phyloP scores from a whole-genome alignment of 2,113 vertebrate species.

The Paedocypris sp. region DNA sequence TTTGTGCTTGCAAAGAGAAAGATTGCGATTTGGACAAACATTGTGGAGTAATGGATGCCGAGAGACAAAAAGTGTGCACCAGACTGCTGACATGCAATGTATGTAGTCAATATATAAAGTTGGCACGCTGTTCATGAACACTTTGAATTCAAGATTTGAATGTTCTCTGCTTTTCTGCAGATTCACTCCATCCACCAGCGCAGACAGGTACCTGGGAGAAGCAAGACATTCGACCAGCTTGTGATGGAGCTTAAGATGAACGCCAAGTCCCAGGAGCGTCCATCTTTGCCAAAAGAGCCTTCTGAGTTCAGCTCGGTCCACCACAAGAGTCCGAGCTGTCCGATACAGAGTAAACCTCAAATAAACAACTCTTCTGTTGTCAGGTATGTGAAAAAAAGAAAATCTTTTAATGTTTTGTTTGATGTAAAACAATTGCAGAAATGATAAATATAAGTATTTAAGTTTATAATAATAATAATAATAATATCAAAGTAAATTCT shows the following conservation, averaged over 20 bases:
- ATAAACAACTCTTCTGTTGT: slow-evolving; percentile 50
- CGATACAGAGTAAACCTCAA: slow-evolving; percentile 48
- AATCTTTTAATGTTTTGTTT: not conserved
- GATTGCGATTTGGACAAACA: slow-evolving; percentile 78
- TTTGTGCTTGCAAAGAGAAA: no score
- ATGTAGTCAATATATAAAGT: not conserved
- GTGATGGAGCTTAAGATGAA: slow-evolving; percentile 63
- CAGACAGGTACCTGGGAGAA: slow-evolving; percentile 62
- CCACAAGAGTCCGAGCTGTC: slow-evolving; percentile 33
- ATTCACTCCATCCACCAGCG: slow-evolving; percentile 73
- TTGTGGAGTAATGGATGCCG: slow-evolving; percentile 66
- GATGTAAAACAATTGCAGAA: not conserved
- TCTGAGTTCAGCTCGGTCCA: slow-evolving; percentile 35
- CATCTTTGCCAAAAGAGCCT: slow-evolving; percentile 48
- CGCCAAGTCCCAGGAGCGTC: slow-evolving; percentile 55
- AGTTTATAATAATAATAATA: no score
- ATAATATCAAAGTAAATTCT: no score
- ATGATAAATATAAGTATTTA: no score
- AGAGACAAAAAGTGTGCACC: slow-evolving; percentile 72
- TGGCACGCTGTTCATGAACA: not conserved
- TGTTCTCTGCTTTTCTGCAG: slow-evolving; percentile 46
- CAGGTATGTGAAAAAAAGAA: slow-evolving; percentile 57
- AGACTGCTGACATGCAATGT: slow-evolving; percentile 75
- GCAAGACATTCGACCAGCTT: slow-evolving; percentile 63
- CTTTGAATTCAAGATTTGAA: not conserved